phyloP scores from a whole-genome alignment of 2,797 vertebrate species.

The Phoebastria nigripes region DNA sequence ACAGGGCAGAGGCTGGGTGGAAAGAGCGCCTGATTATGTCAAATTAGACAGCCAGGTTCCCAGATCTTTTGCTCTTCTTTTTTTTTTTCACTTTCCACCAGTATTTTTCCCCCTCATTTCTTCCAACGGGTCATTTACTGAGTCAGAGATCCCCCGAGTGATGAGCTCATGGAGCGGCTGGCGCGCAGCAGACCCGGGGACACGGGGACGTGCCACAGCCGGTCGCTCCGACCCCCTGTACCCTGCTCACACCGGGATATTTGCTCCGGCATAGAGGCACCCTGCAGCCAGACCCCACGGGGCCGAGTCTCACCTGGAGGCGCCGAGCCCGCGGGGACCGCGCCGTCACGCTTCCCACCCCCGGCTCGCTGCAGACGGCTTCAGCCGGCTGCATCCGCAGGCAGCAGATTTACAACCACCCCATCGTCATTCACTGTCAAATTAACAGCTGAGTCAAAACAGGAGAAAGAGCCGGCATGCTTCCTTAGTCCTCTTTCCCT shows the following conservation, averaged over 20 bases:
- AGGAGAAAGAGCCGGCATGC: not conserved
- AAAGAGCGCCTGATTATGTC: not conserved
- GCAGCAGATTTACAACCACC: slow-evolving; percentile 29
- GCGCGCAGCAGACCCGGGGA: not conserved
- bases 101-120: not conserved
- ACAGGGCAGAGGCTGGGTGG: not conserved
- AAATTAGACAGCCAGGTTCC: not conserved
- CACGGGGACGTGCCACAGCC: not conserved
- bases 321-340: not conserved
- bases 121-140: not conserved
- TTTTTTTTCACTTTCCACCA: not conserved
- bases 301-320: not conserved
- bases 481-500: not conserved
- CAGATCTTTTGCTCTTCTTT: not conserved
- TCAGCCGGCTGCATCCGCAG: not conserved
- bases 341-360: not conserved
- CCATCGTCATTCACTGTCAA: not conserved
- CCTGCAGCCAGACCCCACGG: not conserved
- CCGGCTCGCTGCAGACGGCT: not conserved
- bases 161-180: slow-evolving; percentile 24
- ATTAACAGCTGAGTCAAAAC: slow-evolving; percentile 12
- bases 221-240: accelerated
- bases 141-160: slow-evolving; percentile 12
- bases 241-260: not conserved
- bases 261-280: not conserved